Conservation (phyloP, 2,113 vertebrate species). For the Crotophaga sulcirostris region DNA sequence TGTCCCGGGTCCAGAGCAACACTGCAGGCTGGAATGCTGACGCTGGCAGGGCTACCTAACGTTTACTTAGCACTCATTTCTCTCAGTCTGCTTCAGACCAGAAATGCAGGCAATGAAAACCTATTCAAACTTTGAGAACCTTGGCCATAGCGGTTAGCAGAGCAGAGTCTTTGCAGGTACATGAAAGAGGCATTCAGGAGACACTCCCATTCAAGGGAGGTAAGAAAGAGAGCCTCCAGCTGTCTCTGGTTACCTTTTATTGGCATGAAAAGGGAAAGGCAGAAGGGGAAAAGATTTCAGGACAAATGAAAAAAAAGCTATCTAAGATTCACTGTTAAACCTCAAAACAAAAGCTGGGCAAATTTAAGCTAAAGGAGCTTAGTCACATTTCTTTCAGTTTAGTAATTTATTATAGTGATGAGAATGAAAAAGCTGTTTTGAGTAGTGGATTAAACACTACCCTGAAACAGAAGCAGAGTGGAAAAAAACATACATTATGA, state of each 20-base stretch:
- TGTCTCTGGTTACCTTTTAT: conserved; percentile 65
- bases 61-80: conserved; percentile 75
- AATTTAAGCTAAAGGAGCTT: conserved; percentile 24
- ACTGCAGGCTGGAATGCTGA: conserved; percentile 69
- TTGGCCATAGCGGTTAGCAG: background rate
- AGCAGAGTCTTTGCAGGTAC: conserved; percentile 42
- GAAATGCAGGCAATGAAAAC: conserved; percentile 71
- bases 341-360: conserved; percentile 2
- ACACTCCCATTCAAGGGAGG: background rate
- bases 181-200: conserved; percentile 56
- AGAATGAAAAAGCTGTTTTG: background rate
- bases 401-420: background rate
- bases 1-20: background rate
- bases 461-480: background rate
- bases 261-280: conserved; percentile 26
- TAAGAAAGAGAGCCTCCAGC: conserved; percentile 1
- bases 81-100: conserved; percentile 76
- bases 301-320: conserved; percentile 49
- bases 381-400: conserved; percentile 23
- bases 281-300: conserved; percentile 18
- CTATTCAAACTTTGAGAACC: conserved; percentile 44
- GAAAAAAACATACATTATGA: background rate
- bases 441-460: background rate
- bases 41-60: conserved; percentile 49
- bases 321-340: conserved; percentile 45